These are phyloP conservation scores for Cyprinodon tularosa DNA, from an alignment of 2,113 vertebrate species.

Conservation along the genomic window DNA sequence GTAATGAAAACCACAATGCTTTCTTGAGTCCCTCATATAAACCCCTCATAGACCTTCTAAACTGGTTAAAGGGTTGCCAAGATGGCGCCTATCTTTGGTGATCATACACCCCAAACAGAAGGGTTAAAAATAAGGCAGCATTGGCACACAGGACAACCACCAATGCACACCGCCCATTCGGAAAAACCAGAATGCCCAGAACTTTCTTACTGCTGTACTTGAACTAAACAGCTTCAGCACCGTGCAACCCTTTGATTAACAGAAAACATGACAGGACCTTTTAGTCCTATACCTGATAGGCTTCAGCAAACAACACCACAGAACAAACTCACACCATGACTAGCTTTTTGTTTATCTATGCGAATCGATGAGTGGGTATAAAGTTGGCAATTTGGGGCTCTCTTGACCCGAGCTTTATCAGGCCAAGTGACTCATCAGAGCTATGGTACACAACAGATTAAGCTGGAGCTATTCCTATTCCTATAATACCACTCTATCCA, in stretches of 20 bases:
- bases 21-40: too few species aligned
- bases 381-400: slow-evolving; percentile 40
- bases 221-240: too few species aligned
- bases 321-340: slow-evolving; percentile 12
- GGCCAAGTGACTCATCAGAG: slow-evolving; percentile 61
- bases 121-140: too few species aligned
- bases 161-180: background rate
- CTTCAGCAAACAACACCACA: slow-evolving; percentile 27
- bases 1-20: too few species aligned
- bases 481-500: slow-evolving; percentile 45
- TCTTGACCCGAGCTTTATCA: slow-evolving; percentile 46
- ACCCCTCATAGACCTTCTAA: too few species aligned
- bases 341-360: slow-evolving; percentile 4
- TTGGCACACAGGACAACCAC: too few species aligned
- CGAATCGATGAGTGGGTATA: slow-evolving; percentile 11
- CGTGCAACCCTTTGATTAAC: background rate
- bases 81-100: too few species aligned
- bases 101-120: too few species aligned
- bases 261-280: slow-evolving; percentile 23
- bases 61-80: too few species aligned
- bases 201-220: background rate
- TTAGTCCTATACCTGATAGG: slow-evolving; percentile 24
- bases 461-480: slow-evolving; percentile 55
- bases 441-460: slow-evolving; percentile 62
- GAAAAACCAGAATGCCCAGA: background rate